These are phyloP conservation scores for Tipula vernalis DNA, from an alignment of 2,888 invertebrate genomes.

Conservation along the genomic window DNA sequence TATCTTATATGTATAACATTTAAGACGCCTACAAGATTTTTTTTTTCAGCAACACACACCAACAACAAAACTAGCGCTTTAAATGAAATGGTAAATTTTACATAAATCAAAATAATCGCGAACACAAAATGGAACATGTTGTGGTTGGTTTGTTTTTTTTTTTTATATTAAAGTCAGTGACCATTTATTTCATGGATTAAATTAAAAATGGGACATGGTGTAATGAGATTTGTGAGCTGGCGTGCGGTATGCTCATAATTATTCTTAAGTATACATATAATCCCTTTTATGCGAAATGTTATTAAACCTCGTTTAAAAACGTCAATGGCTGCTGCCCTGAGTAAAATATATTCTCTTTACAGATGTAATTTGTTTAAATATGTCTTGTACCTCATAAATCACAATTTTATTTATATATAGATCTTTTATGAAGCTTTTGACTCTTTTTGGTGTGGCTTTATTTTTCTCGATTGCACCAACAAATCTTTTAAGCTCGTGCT, in stretches of 20 bases:
- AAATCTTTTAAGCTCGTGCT: too few relatives aligned
- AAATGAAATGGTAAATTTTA: not conserved
- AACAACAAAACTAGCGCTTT: not conserved
- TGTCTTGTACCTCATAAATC: too few relatives aligned
- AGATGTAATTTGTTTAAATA: too few relatives aligned
- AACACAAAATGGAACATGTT: not conserved
- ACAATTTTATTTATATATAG: too few relatives aligned
- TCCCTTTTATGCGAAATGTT: not conserved
- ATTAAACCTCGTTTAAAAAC: not conserved
- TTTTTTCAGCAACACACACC: not conserved
- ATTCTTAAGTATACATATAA: not conserved
- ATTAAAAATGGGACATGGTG: not conserved
- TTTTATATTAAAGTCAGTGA: not conserved
- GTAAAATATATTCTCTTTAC: too few relatives aligned
- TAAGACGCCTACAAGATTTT: not conserved
- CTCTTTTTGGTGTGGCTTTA: too few relatives aligned
- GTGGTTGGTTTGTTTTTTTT: not conserved
- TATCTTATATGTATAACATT: not conserved
- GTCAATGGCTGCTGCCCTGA: not conserved
- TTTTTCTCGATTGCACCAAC: too few relatives aligned
- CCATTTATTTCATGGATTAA: not conserved
- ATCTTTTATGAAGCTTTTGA: too few relatives aligned
- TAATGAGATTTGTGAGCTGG: not conserved
- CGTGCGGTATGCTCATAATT: not conserved
- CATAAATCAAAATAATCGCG: not conserved